Evolutionary conservation across 2,797 vertebrate genomes (phyloP), one percentile per base, ranked within the genome.

Genomic region (Sebastes diaconus): DNA sequence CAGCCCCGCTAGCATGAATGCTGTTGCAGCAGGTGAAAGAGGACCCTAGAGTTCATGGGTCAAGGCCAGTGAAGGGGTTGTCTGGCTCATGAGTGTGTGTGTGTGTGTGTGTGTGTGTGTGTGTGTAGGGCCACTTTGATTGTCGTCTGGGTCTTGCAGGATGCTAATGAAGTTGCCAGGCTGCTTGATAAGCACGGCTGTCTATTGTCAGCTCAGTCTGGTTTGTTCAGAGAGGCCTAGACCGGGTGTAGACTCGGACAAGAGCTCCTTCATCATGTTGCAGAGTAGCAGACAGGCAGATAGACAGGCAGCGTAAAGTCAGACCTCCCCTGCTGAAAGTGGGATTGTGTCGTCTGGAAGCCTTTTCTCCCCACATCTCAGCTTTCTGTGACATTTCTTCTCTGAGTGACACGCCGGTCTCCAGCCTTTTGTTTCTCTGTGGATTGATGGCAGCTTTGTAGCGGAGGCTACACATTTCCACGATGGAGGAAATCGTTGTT

Each of bases 41-140:
- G 93, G 90, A 94, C 79, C 95, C 92, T 87, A 84, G 90, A 95
- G 96, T 94, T 96, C 97, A 96, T 88, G 95, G 96, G 96, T 96
- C 97, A 96, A 95, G 96, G 96, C 94, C 96, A 95, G 83, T 86
- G 88, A 84, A 92, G 94, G 86, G 94, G 87, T 68, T 88, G 83
- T 84, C 87, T 86, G 90, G 91, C 74, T 78, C 80, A 39, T 52
- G 75, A 59, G 75, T 79, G 73, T 67, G 75, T 70, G 81, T 69
- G 80, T 72, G 86, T 63, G 75, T 78, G 79, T 76, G 78, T 65
- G 74, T 25, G 29, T 30, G 29, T 29, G 75, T 79, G 73, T 66
- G 75, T 65, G 81, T 68, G 55, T 77, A 30, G 79, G 71, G 75
- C 59, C 86, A 83, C 84, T 89, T 39, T 70, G 63, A 46, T 67